phyloP scores from a whole-genome alignment of 2,797 vertebrate species.

The Typhlichthys subterraneus region DNA sequence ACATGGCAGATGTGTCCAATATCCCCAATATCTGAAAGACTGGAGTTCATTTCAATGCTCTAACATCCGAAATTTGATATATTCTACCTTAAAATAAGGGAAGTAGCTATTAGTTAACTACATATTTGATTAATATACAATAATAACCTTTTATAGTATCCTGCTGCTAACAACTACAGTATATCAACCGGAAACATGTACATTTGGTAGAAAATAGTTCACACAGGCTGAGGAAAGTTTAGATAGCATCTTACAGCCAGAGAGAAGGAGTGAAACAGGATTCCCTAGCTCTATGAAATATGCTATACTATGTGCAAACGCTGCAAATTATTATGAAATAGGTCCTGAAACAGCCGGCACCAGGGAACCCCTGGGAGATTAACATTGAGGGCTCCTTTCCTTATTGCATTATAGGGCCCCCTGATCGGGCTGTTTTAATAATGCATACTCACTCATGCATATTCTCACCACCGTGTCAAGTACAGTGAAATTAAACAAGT shows the following conservation, averaged over 20 bases:
- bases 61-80: too few relatives aligned
- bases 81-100: too few relatives aligned
- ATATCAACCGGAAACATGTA: too few relatives aligned
- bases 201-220: neutral
- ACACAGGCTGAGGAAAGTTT: constrained; percentile 2
- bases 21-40: constrained; percentile 1
- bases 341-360: constrained; percentile 66
- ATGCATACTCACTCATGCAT: constrained; percentile 76
- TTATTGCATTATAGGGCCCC: constrained; percentile 55
- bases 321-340: constrained; percentile 61
- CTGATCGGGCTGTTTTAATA: constrained; percentile 70
- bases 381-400: constrained; percentile 57
- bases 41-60: neutral
- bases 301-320: constrained; percentile 56
- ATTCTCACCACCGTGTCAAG: constrained; percentile 67
- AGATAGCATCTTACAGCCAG: neutral
- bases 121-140: too few relatives aligned
- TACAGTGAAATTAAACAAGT: constrained; percentile 73
- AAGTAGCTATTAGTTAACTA: too few relatives aligned
- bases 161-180: neutral
- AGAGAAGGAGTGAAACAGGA: constrained; percentile 14
- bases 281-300: constrained; percentile 24
- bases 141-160: too few relatives aligned
- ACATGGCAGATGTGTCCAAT: neutral
- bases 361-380: constrained; percentile 60